Percentiles rank a stretch among this genome's conserved stretches.
These are phyloP conservation scores for Cherax quadricarinatus DNA, from an alignment of 1,140 invertebrate genomes.

Conservation along the genomic window DNA sequence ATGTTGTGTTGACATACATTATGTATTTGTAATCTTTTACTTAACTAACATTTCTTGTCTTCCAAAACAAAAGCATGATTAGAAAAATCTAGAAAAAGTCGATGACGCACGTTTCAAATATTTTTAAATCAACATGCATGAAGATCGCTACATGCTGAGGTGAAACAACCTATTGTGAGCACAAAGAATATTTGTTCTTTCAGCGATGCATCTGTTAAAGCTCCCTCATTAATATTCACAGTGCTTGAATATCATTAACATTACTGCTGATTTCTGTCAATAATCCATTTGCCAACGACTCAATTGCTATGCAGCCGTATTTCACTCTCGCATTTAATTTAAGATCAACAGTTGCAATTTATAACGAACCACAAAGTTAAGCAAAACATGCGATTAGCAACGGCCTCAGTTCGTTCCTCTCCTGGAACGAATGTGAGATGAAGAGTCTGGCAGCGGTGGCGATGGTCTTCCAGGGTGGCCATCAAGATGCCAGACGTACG, in stretches of 20 bases:
- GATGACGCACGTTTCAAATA: too few relatives aligned
- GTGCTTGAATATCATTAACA: background rate
- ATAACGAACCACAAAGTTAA: background rate
- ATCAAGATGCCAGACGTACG: conserved; percentile 7
- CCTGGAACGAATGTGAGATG: background rate
- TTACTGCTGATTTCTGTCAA: background rate
- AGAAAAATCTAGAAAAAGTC: too few relatives aligned
- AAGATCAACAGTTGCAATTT: background rate
- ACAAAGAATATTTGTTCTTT: background rate
- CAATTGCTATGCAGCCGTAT: too few relatives aligned
- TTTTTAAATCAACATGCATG: background rate
- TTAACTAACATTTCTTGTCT: too few relatives aligned
- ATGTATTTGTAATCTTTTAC: too few relatives aligned
- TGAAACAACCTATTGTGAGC: background rate
- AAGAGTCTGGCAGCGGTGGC: background rate
- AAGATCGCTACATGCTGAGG: background rate
- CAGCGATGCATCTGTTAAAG: background rate
- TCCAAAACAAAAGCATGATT: too few relatives aligned
- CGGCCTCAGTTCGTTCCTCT: background rate
- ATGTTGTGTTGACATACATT: too few relatives aligned
- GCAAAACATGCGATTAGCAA: background rate
- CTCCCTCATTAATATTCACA: background rate
- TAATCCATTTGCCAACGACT: too few relatives aligned
- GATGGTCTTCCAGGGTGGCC: background rate
- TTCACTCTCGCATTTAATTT: background rate